These are phyloP conservation scores for Pongo abelii DNA, from an alignment of 2,113 vertebrate genomes.

Conservation along the genomic window DNA sequence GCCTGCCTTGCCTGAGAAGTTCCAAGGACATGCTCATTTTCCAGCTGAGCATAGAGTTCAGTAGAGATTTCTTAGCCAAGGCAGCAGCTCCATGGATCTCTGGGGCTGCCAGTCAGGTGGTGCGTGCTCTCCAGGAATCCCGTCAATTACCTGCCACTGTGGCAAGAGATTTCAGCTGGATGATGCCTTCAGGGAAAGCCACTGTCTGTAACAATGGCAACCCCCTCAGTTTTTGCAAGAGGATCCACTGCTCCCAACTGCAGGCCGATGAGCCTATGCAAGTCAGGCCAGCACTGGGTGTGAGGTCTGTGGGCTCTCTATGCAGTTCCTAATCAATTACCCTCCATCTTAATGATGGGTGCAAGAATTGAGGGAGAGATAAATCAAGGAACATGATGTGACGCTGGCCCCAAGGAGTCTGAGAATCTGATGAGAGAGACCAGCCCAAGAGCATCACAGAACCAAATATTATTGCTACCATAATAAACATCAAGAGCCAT, in stretches of 20 bases:
- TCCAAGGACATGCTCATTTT: constrained; percentile 44
- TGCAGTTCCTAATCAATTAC: background rate
- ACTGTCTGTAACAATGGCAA: background rate
- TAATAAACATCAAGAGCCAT: background rate
- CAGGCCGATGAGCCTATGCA: background rate
- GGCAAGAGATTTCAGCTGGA: background rate
- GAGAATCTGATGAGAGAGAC: background rate
- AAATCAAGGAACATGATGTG: background rate
- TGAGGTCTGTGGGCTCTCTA: background rate
- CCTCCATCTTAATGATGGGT: no score
- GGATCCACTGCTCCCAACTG: background rate
- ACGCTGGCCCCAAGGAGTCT: background rate
- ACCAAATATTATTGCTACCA: background rate
- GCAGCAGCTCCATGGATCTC: background rate
- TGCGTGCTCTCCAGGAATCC: background rate
- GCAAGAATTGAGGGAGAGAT: background rate
- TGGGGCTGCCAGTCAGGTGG: background rate
- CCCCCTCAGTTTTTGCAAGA: background rate
- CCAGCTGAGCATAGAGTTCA: background rate
- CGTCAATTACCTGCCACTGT: background rate
- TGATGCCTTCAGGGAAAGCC: background rate
- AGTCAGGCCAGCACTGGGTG: background rate
- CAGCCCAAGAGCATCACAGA: background rate
- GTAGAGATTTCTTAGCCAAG: background rate
- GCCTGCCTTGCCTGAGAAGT: background rate